A percentile compares a stretch with the other conserved stretches of the same genome.
Evolutionary conservation across 2,113 vertebrate genomes (phyloP).

Genomic region (Myodes glareolus): DNA sequence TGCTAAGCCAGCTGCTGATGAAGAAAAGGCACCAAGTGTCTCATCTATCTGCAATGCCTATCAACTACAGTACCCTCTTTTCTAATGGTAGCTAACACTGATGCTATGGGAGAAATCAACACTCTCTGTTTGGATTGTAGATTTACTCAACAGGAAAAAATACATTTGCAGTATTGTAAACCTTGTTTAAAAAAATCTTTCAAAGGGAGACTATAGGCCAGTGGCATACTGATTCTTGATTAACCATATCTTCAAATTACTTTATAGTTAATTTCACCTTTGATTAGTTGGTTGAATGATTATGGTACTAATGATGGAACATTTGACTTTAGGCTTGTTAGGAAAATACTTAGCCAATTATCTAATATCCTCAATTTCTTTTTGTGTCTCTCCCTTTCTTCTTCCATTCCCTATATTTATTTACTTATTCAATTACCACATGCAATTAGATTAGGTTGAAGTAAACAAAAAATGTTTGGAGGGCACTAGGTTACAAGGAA

Average conservation of each 20-base stretch:
- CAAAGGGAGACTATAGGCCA: background rate
- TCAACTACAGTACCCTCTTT: background rate
- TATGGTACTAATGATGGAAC: no score
- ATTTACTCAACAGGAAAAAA: background rate
- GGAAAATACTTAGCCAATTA: background rate
- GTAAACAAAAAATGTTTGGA: background rate
- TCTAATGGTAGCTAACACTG: background rate
- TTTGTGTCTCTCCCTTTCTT: background rate
- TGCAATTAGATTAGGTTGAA: background rate
- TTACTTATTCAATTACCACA: background rate
- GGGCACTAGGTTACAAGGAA: background rate
- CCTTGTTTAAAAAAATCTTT: background rate
- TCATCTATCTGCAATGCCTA: background rate
- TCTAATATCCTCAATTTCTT: background rate
- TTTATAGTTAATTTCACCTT: background rate
- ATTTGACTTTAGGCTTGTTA: no score
- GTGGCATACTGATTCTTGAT: background rate
- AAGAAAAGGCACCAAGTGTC: background rate
- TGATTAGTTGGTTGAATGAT: background rate
- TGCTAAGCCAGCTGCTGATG: background rate
- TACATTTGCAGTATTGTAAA: background rate
- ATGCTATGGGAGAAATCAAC: background rate
- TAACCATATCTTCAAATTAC: no score
- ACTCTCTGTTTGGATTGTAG: no score
- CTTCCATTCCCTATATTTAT: background rate